Conservation (phyloP, 2,113 vertebrate species). For the Xenotilapia flavipinnis region DNA sequence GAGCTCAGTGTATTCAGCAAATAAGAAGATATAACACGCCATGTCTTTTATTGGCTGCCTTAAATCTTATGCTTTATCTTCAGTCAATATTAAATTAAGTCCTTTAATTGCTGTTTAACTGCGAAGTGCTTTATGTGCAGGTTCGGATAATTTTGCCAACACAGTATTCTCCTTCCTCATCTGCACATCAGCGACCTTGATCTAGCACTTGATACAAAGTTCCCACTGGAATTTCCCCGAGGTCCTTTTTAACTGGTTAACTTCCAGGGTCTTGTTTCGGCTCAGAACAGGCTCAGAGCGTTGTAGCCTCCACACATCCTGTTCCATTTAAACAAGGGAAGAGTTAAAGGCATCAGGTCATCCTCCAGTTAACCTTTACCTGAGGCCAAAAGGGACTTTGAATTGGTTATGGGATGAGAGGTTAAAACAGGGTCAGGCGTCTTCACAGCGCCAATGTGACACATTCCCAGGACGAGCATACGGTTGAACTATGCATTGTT, state of each 20-base stretch:
- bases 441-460: not conserved
- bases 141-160: not conserved
- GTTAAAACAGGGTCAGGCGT: constrained; percentile 44
- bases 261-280: not conserved
- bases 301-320: constrained; percentile 6
- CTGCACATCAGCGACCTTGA: not conserved
- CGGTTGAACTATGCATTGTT: not conserved
- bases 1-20: not conserved
- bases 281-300: constrained; percentile 5
- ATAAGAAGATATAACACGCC: constrained; percentile 2
- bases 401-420: not conserved
- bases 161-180: not conserved
- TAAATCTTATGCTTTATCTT: not conserved
- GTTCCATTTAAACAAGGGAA: constrained; percentile 6
- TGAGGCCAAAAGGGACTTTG: constrained; percentile 19
- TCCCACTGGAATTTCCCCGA: constrained; percentile 37
- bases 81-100: not conserved
- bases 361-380: constrained; percentile 31
- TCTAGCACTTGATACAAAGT: not conserved
- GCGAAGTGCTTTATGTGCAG: not conserved
- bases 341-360: constrained; percentile 24
- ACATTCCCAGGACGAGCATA: not conserved
- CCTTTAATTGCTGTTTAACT: not conserved
- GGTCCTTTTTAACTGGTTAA: constrained; percentile 16
- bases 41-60: not conserved